A percentile compares a stretch with the other conserved stretches of the same genome.
These are phyloP conservation scores for Scaptodrosophila latifasciaeformis DNA, from an alignment of 2,888 invertebrate species.

Conservation along the genomic window DNA sequence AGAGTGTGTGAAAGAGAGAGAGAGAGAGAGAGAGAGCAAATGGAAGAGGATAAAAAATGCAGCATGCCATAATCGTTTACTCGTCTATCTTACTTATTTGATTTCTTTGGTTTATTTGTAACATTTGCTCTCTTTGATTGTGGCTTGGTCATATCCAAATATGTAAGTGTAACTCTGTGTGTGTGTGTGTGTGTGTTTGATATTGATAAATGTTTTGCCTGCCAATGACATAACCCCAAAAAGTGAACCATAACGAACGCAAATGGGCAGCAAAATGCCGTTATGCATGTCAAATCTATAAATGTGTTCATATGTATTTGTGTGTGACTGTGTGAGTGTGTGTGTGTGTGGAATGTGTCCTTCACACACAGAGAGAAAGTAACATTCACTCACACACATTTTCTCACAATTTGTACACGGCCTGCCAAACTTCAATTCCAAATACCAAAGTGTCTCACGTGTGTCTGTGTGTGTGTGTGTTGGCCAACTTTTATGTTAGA, in stretches of 20 bases:
- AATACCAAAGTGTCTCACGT: slow-evolving; percentile 53
- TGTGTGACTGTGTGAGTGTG: background rate
- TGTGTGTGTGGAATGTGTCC: background rate
- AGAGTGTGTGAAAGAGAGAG: too few species aligned
- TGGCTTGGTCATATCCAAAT: too few species aligned
- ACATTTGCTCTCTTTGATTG: too few species aligned
- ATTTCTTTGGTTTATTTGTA: too few species aligned
- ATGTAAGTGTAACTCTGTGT: too few species aligned
- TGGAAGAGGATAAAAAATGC: too few species aligned
- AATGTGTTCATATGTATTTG: background rate
- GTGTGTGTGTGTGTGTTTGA: background rate
- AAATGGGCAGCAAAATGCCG: slow-evolving; percentile 49
- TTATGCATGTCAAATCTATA: slow-evolving; percentile 50
- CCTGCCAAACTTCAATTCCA: slow-evolving; percentile 39
- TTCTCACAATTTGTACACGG: slow-evolving; percentile 6
- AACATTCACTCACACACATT: slow-evolving; percentile 15
- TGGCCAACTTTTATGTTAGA: slow-evolving; percentile 4
- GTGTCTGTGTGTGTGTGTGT: slow-evolving; percentile 27
- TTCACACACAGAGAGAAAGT: slow-evolving; percentile 6
- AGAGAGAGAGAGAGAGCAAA: too few species aligned
- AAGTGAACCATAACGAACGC: slow-evolving; percentile 27
- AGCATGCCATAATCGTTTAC: too few species aligned
- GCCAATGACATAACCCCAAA: slow-evolving; percentile 38
- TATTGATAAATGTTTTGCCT: slow-evolving; percentile 26
- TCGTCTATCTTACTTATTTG: too few species aligned